Conservation (phyloP, 2,113 vertebrate genomes). For the Actenoides hombroni region DNA sequence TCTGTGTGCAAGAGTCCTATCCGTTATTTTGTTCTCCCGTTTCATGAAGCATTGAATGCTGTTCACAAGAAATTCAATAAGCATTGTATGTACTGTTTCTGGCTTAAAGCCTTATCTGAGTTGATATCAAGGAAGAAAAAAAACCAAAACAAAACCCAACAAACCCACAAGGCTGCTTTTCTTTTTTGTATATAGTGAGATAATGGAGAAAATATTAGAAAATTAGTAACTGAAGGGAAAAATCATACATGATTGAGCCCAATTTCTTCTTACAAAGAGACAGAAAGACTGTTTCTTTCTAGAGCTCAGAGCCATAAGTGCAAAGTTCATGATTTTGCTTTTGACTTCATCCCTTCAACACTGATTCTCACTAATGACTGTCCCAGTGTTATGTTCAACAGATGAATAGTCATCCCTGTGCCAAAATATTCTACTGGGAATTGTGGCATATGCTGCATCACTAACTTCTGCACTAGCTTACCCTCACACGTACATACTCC, state of each 20-base stretch:
- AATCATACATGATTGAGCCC: background rate
- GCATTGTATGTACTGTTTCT: background rate
- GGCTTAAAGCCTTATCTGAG: background rate
- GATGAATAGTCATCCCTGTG: background rate
- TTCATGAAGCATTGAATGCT: background rate
- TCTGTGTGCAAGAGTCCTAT: background rate
- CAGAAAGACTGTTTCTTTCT: constrained; percentile 10
- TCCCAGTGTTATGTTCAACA: background rate
- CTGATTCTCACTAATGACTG: background rate
- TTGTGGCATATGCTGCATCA: background rate
- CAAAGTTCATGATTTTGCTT: constrained; percentile 41
- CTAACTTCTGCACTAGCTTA: background rate
- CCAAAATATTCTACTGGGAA: background rate
- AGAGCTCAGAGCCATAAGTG: constrained; percentile 21
- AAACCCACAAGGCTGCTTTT: background rate
- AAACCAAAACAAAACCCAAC: accelerated
- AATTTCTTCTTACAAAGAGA: constrained; percentile 19
- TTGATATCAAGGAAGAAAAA: background rate
- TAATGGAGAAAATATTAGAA: constrained; percentile 49
- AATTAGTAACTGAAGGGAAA: background rate
- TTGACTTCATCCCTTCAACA: background rate
- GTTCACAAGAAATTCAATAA: background rate
- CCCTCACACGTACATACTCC: background rate
- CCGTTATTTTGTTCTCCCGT: background rate
- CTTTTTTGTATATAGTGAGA: background rate